A percentile compares a stretch with the other conserved stretches of the same genome.
These are phyloP conservation scores for Oithona nana DNA, from an alignment of 2,888 invertebrate genomes.

Conservation along the genomic window DNA sequence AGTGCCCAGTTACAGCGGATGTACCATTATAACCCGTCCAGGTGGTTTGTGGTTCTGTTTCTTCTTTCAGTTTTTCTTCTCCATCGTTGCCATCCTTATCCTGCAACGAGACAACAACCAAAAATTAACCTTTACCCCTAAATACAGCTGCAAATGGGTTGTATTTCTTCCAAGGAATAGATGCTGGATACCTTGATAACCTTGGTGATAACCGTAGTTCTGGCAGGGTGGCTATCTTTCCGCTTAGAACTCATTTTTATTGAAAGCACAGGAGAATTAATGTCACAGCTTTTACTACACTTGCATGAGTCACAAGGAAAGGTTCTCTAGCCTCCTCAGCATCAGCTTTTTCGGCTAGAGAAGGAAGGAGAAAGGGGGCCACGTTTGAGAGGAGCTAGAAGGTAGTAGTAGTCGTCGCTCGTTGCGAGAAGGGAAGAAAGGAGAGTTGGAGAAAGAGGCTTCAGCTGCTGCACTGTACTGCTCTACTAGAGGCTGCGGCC, in stretches of 20 bases:
- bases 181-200: neutral
- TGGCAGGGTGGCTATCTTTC: constrained; percentile 3
- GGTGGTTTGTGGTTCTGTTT: too few species aligned
- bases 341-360: neutral
- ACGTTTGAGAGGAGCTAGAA: neutral
- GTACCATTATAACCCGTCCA: neutral
- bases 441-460: neutral
- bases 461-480: neutral
- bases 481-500: neutral
- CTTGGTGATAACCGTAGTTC: neutral
- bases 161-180: too few species aligned
- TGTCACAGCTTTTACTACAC: neutral
- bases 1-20: neutral
- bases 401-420: too few species aligned
- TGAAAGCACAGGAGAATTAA: neutral
- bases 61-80: neutral
- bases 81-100: neutral
- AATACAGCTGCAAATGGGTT: too few species aligned
- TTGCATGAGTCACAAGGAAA: neutral
- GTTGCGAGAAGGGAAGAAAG: too few species aligned
- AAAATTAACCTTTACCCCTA: too few species aligned
- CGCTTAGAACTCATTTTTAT: neutral
- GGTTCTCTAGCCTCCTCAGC: neutral
- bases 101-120: too few species aligned
- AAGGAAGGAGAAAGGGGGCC: neutral